A percentile compares a stretch with the other conserved stretches of the same genome.
These are phyloP conservation scores for Drosophila cracens DNA, from an alignment of 2,888 invertebrate genomes.

Conservation along the genomic window DNA sequence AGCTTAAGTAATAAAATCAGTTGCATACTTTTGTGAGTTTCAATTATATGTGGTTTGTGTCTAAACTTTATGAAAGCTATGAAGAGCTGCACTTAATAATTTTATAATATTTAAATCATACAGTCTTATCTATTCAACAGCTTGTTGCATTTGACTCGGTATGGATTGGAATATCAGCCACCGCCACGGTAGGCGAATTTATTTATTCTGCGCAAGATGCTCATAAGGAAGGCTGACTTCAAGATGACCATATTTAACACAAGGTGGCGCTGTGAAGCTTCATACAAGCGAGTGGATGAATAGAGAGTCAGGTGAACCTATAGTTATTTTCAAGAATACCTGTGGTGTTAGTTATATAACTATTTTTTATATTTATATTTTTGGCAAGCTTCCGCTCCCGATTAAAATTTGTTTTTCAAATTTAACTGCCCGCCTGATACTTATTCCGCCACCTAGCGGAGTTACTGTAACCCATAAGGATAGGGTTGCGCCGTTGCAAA, in stretches of 20 bases:
- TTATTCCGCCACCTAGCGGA: too few relatives aligned
- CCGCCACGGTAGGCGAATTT: background rate
- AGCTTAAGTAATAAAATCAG: too few relatives aligned
- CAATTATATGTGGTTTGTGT: conserved; percentile 1
- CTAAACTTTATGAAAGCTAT: conserved; percentile 1
- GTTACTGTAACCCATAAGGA: background rate
- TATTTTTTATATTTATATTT: too few relatives aligned
- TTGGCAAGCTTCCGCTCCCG: background rate
- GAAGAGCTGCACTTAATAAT: background rate
- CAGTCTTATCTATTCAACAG: background rate
- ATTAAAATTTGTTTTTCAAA: background rate
- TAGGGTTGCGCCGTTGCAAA: background rate
- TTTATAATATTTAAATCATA: background rate
- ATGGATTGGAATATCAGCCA: background rate
- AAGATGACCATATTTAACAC: background rate
- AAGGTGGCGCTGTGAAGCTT: background rate
- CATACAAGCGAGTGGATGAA: background rate
- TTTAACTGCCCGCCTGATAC: background rate
- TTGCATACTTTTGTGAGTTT: conserved; percentile 6
- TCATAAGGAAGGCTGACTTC: background rate
- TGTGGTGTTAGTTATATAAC: too few relatives aligned
- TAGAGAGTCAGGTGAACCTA: background rate
- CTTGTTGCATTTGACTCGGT: background rate
- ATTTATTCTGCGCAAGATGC: background rate
- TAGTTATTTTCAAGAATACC: too few relatives aligned